These are phyloP conservation scores for Sthenelais limicola DNA, from an alignment of 2,888 invertebrate genomes.

Conservation along the genomic window DNA sequence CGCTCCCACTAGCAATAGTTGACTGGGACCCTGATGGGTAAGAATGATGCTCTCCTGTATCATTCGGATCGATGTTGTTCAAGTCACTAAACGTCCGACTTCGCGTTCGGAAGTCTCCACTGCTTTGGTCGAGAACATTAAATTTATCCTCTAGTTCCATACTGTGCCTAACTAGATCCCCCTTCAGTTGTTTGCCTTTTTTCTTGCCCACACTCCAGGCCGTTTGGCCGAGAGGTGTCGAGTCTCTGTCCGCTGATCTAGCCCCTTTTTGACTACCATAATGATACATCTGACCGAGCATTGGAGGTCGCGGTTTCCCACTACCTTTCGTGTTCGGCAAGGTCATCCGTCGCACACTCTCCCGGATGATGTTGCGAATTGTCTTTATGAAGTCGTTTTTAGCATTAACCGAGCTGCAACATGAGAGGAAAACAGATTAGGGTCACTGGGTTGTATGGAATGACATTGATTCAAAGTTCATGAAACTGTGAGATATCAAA, in stretches of 20 bases:
- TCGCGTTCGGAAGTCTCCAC: slow-evolving; percentile 80
- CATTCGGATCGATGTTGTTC: slow-evolving; percentile 68
- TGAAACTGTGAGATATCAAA: too few species aligned
- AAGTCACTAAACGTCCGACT: slow-evolving; percentile 92
- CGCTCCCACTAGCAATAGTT: slow-evolving; percentile 57
- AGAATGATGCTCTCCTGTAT: slow-evolving; percentile 53
- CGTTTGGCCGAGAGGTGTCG: slow-evolving; percentile 31
- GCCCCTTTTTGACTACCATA: slow-evolving; percentile 17
- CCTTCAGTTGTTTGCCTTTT: slow-evolving; percentile 41
- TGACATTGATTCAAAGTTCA: too few species aligned
- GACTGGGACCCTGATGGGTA: slow-evolving; percentile 48
- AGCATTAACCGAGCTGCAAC: slow-evolving; percentile 90
- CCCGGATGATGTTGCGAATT: slow-evolving; percentile 95
- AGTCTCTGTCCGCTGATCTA: slow-evolving; percentile 14
- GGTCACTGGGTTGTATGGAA: too few species aligned
- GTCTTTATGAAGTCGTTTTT: slow-evolving; percentile 97
- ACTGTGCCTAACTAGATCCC: slow-evolving; percentile 63
- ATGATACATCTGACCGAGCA: slow-evolving; percentile 33
- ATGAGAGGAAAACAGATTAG: too few species aligned
- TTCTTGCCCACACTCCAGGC: slow-evolving; percentile 39
- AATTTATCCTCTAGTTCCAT: slow-evolving; percentile 81
- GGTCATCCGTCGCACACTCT: slow-evolving; percentile 97
- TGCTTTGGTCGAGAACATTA: slow-evolving; percentile 51
- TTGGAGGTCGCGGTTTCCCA: slow-evolving; percentile 22
- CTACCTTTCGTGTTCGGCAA: slow-evolving; percentile 77